Evolutionary conservation across 2,888 invertebrate genomes (phyloP).

Genomic region (Orthosia cruda): DNA sequence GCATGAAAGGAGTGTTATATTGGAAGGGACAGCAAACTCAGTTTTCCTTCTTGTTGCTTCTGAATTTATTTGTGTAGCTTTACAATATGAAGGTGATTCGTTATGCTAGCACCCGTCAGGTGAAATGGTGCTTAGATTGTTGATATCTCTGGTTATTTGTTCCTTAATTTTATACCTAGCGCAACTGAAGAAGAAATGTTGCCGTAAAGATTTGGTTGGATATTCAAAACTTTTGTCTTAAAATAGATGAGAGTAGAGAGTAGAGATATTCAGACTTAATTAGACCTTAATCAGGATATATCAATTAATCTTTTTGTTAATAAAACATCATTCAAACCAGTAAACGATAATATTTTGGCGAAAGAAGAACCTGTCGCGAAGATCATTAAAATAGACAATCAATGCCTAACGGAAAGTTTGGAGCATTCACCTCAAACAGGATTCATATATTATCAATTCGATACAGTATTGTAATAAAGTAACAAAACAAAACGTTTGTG

Average conservation of each 20-base stretch:
- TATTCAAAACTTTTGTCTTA: background rate
- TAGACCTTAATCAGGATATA: slow-evolving; percentile 10
- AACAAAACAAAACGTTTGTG: slow-evolving; percentile 20
- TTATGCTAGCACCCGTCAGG: slow-evolving; percentile 20
- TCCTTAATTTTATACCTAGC: background rate
- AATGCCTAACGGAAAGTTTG: slow-evolving; percentile 54
- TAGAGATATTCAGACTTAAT: background rate
- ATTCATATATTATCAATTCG: slow-evolving; percentile 58
- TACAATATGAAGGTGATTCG: slow-evolving; percentile 26
- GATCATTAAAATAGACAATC: slow-evolving; percentile 30
- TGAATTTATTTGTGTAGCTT: slow-evolving; percentile 34
- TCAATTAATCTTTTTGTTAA: slow-evolving; percentile 31
- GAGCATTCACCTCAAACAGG: slow-evolving; percentile 62
- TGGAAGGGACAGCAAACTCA: slow-evolving; percentile 23
- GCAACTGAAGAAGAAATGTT: slow-evolving; percentile 3
- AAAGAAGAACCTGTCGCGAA: slow-evolving; percentile 35
- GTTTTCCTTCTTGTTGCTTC: slow-evolving; percentile 9
- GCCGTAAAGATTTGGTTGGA: too few species aligned
- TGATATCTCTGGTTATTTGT: background rate
- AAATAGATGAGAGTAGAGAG: slow-evolving; percentile 20
- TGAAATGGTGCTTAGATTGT: slow-evolving; percentile 5
- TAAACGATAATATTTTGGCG: slow-evolving; percentile 4
- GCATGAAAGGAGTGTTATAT: slow-evolving; percentile 33
- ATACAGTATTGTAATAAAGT: slow-evolving; percentile 23
- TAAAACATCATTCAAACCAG: slow-evolving; percentile 27